Base-by-base conservation (phyloP, 2,113 vertebrate species). In the Bubo blakistoni region DNA sequence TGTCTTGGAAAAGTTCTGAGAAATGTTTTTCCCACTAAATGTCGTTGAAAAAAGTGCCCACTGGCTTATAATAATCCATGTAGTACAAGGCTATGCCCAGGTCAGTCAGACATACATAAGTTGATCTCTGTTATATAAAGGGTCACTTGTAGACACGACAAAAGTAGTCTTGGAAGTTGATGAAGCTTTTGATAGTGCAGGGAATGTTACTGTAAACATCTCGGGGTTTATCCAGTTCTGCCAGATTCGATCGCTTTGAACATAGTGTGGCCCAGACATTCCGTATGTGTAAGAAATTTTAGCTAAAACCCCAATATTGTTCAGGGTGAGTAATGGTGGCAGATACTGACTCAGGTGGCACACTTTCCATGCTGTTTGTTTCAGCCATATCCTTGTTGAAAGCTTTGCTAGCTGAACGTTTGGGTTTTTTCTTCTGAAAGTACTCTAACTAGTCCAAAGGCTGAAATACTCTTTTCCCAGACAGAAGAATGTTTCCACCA, bases 251-350 rank as follows among this genome's bases (percentile, higher is more conserved):
- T 14, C 61, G 3, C 21, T 86, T 61, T 1, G 3, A 92, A 73
- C 0, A 4, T 8, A 22, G 1, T 7, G 2, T 55, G 16, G 11
- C 18, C 61, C 36, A 79, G 69, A 51, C 13, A 15, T 22, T 44
- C 19, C 7, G 20, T 36, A 30, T 8, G 7, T n/a, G 12, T 32
- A 30, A 47, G 46, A 71, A 72, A 57, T 27, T 61, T 26, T n/a
- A 46, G n/a, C 24, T 62, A 36, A 54, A 63, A 25, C 0, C 15
- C 4, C 1, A 1, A 30, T 84, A 10, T 13, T 71, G 6, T 47
- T 57, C 27, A 65, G 29, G 12, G 12, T 70, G 30, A 78, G 13
- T 47, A n/a, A 32, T 1, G n/a, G n/a, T 19, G 18, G 65, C 44
- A 65, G 34, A 14, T 18, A 25, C 16, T 27, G 59, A n/a, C 24